Conservation (phyloP, 2,113 vertebrate genomes). For the Anhinga rufa region DNA sequence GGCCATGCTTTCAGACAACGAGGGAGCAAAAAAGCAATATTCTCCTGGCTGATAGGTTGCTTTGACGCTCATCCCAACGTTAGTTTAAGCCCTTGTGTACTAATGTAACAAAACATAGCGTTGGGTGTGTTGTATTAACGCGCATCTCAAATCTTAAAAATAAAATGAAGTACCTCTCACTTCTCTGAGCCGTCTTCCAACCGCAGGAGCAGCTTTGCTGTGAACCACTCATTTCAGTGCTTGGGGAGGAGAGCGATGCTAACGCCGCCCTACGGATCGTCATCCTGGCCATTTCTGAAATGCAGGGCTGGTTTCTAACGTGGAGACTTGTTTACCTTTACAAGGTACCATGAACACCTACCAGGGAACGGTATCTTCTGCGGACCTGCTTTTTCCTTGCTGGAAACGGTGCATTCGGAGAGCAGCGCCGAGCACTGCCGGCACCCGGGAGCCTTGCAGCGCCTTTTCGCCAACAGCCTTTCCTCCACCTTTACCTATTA, state of each 20-base stretch:
- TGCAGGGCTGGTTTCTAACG: neutral
- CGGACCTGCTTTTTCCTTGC: fast-evolving
- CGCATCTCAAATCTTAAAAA: neutral
- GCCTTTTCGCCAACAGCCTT: neutral
- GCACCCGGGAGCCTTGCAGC: neutral
- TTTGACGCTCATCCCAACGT: neutral
- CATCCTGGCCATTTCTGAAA: neutral
- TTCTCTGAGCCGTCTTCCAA: neutral
- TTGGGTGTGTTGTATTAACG: neutral
- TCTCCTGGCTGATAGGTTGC: neutral
- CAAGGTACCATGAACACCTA: too few relatives aligned
- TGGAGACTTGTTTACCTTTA: neutral
- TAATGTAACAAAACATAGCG: neutral
- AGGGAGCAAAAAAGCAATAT: neutral
- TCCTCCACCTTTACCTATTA: neutral
- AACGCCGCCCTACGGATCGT: neutral
- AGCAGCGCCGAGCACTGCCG: too few relatives aligned
- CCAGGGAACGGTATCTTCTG: neutral
- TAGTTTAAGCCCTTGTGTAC: neutral
- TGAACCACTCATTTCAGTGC: neutral
- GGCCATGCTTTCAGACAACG: neutral
- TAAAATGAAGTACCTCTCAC: neutral
- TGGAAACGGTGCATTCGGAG: too few relatives aligned
- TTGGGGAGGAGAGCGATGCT: neutral
- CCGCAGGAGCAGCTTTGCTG: neutral